Evolutionary conservation across 2,797 vertebrate species (phyloP), one percentile per base, ranked within the genome.

Genomic region (Leptatherina wallacei): DNA sequence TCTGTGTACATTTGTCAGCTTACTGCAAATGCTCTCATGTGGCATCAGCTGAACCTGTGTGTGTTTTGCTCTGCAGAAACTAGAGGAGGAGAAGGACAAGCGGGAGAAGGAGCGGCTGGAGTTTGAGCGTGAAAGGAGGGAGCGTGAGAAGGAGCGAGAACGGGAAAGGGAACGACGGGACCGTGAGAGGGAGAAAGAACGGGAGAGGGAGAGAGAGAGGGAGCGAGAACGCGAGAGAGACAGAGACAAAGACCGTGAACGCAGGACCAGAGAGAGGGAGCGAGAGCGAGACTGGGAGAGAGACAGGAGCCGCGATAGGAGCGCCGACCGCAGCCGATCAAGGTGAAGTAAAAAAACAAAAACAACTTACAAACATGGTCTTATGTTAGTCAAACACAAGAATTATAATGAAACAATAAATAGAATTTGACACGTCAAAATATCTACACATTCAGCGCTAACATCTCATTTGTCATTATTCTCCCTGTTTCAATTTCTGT

Each of bases 51-150:
- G 73, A 92, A 78, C 83, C 85, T 2, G 59, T 82, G 35, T 94
- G 83, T 94, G 95, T 92, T 95, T 95, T 95, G 96, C 96, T 90
- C 96, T 94, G 89, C 98, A 99, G 98, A 99, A 99, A 97, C 96
- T 99, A 86, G 97, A 99, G 92, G 97, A 99, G 91, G 96, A 97
- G 88, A 96, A 96, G 89, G 97, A 99, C 94, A 96, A 99, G 78
- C 94, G 97, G 69, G 97, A 99, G 93, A 97, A 97, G 73, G 96
- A 97, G 32, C 96, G 97, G 66, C 94, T 93, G 82, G 94, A 95
- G 84, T 93, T 94, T 38, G 95, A 95, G 92, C 94, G 96, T 35
- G 97, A 99, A 78, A 73, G 92, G 55, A 94, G 93, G 85, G 97
- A 94, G 33, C 82, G 91, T 22, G 91, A 93, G 73, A 67, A 93